Conservation (phyloP, 2,797 vertebrate species). For the Calcarius lapponicus region DNA sequence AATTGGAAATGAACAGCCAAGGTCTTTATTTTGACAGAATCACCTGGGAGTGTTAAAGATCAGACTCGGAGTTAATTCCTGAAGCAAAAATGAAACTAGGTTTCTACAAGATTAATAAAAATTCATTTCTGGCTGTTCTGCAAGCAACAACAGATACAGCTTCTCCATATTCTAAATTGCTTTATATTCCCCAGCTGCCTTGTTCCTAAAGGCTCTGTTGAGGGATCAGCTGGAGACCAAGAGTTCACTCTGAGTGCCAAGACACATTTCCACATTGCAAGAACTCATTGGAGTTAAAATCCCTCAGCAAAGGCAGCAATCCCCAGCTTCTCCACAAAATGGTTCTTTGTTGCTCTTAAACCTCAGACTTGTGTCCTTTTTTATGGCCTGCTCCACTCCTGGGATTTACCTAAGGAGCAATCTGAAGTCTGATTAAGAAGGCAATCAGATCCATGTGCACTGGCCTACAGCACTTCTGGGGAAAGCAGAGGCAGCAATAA, state of each 20-base stretch:
- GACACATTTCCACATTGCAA: not conserved
- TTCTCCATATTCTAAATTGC: constrained; percentile 47
- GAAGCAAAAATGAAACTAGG: constrained; percentile 19
- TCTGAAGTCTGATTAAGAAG: constrained; percentile 53
- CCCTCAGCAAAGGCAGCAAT: constrained; percentile 7
- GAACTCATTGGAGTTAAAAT: constrained; percentile 37
- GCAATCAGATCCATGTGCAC: constrained; percentile 31
- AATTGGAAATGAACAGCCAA: constrained; percentile 49
- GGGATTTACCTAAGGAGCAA: constrained; percentile 48
- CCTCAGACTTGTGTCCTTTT: constrained; percentile 40
- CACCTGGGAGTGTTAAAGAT: constrained; percentile 39
- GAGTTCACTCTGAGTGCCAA: not conserved
- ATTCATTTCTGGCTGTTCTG: constrained; percentile 18
- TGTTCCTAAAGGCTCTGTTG: constrained; percentile 21
- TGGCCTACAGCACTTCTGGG: constrained; percentile 46
- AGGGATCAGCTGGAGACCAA: constrained; percentile 41
- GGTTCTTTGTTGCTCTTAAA: constrained; percentile 41
- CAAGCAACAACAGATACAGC: not conserved
- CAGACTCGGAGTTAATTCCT: constrained; percentile 30
- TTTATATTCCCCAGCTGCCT: constrained; percentile 1
- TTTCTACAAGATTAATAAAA: constrained; percentile 43
- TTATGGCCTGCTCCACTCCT: constrained; percentile 22
- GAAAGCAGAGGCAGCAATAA: constrained; percentile 53
- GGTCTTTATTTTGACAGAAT: constrained; percentile 57
- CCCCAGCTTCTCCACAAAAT: constrained; percentile 32